phyloP scores from a whole-genome alignment of 2,888 invertebrate species.

The Acanthacorydalis orientalis region DNA sequence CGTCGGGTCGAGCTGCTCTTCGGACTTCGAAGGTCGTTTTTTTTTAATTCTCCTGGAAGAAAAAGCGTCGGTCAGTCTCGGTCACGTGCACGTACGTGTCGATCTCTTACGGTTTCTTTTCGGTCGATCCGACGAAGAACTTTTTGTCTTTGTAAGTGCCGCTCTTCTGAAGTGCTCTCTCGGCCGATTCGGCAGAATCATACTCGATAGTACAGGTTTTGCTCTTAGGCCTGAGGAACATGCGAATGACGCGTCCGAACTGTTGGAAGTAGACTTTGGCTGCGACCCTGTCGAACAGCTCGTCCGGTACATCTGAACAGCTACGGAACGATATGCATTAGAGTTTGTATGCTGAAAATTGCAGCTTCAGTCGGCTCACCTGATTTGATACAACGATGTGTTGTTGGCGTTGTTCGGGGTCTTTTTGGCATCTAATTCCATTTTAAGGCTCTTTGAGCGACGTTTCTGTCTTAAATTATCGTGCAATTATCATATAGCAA shows the following conservation, averaged over 20 bases:
- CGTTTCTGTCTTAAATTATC: too few relatives aligned
- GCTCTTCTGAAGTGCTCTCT: constrained; percentile 39
- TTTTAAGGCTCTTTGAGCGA: too few relatives aligned
- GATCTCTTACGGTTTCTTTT: constrained; percentile 26
- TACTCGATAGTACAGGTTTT: constrained; percentile 54
- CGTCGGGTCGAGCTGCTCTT: not conserved
- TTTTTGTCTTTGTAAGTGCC: constrained; percentile 41
- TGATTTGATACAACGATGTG: too few relatives aligned
- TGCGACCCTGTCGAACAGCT: constrained; percentile 38
- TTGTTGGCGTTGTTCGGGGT: too few relatives aligned
- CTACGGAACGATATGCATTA: constrained; percentile 19
- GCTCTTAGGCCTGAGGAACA: constrained; percentile 44
- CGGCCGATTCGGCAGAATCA: constrained; percentile 37
- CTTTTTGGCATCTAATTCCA: too few relatives aligned
- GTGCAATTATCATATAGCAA: too few relatives aligned
- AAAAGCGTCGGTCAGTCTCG: too few relatives aligned
- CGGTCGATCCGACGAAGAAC: constrained; percentile 40
- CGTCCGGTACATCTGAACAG: constrained; percentile 46
- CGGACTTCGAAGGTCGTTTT: not conserved
- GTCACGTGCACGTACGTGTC: not conserved
- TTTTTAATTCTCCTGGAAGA: not conserved
- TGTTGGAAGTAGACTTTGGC: constrained; percentile 50
- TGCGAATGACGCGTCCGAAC: constrained; percentile 51
- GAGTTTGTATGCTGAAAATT: not conserved
- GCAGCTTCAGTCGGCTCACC: too few relatives aligned